Evolutionary conservation across 2,888 invertebrate genomes (phyloP).

Genomic region (Noctua fimbriata): DNA sequence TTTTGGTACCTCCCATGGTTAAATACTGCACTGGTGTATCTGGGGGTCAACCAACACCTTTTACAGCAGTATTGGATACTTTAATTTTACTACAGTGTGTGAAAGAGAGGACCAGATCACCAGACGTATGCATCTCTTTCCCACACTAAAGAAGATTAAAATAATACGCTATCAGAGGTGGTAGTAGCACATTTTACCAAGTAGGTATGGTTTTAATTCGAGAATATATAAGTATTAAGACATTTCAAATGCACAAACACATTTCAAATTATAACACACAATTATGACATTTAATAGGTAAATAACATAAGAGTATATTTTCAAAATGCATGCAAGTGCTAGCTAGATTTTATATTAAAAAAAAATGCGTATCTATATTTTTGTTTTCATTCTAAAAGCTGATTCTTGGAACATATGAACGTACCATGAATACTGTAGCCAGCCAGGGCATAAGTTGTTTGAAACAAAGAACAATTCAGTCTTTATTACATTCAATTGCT

Average conservation of each 20-base stretch:
- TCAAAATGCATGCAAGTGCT: conserved; percentile 60
- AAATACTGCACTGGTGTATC: not conserved
- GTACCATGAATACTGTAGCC: conserved; percentile 61
- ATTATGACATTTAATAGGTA: conserved; percentile 3
- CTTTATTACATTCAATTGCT: conserved; percentile 38
- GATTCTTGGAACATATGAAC: conserved; percentile 50
- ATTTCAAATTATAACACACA: conserved; percentile 11
- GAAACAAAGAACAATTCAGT: conserved; percentile 54
- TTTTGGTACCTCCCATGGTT: conserved; percentile 1
- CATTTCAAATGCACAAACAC: conserved; percentile 28
- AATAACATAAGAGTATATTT: conserved; percentile 14
- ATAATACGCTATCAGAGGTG: not conserved
- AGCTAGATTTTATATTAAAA: conserved; percentile 43
- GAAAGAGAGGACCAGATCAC: not conserved
- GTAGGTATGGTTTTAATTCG: too few relatives aligned
- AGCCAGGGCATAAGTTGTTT: conserved; percentile 55
- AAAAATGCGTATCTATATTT: conserved; percentile 49
- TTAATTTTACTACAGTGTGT: not conserved
- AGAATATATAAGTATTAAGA: not conserved
- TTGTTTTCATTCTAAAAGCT: conserved; percentile 53
- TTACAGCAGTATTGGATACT: not conserved
- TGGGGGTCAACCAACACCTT: not conserved
- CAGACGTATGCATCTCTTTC: not conserved
- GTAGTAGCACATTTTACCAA: not conserved
- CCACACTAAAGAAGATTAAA: not conserved